Base-by-base conservation (phyloP, 2,113 vertebrate genomes). In the Nannobrachium achirus region DNA sequence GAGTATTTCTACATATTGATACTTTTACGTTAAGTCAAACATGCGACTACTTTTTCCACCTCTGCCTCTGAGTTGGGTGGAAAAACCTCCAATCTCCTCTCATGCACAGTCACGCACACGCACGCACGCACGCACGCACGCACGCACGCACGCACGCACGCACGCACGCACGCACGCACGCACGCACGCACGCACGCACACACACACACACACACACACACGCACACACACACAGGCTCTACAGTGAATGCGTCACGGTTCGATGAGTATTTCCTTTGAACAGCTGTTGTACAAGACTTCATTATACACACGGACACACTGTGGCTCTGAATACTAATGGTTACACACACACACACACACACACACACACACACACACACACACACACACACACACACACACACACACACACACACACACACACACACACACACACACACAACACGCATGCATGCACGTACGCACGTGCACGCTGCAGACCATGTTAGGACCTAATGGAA, bases 161-260 rank as follows among this genome's bases (percentile, higher is more conserved):
- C 10, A 20, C 15, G 20, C 18, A 15, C 46, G 50, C 61, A 63
- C 14, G 38, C n/a, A 16, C 20, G 6, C 45, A 38, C 46, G 49
- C 20, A 33, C n/a, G 7, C 19, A 58, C 33, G 41, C 6, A 15
- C 56, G 41, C 56, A 58, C 33, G n/a, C 56, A 42, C 38, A 58
- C 5, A 41, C 33, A 40, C 14, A 15, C 56, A 58, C 56, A 58
- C 66, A 53, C 11, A 63, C 40, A 40, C 39, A 49, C 41, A 11
- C 59, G 20, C 59, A 61, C 57, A 33, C 20, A 56, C 53, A 56
- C 53, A 56, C 53, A 56, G 4, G 38, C 14, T n/a, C n/a, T n/a
- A n/a, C n/a, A n/a, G n/a, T n/a, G n/a, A n/a, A n/a, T n/a, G n/a
- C n/a, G n/a, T n/a, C n/a, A n/a, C n/a, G n/a, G n/a, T n/a, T n/a